phyloP scores from a whole-genome alignment of 2,113 vertebrate species.

The Leucopsar rothschildi region DNA sequence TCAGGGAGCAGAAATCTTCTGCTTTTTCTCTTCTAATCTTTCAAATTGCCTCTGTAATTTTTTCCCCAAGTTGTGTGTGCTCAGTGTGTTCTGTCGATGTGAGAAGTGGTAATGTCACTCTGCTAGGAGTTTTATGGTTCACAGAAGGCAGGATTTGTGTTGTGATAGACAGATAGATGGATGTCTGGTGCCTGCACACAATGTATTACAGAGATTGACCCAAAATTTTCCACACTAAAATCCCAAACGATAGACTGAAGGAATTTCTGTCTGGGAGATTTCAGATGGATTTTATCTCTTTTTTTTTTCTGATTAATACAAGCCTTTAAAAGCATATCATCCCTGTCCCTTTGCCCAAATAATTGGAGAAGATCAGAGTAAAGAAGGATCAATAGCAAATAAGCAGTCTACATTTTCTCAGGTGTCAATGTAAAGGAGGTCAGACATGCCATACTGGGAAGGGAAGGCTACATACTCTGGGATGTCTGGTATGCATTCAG shows the following conservation, averaged over 20 bases:
- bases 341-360: slow-evolving; percentile 2
- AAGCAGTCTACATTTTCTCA: neutral
- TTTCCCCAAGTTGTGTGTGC: neutral
- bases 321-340: neutral
- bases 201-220: slow-evolving; percentile 4
- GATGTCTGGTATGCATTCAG: neutral
- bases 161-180: slow-evolving; percentile 47
- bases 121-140: slow-evolving; percentile 46
- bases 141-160: slow-evolving; percentile 51
- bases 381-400: slow-evolving; percentile 8
- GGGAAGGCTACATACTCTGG: neutral
- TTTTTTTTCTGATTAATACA: slow-evolving; percentile 26
- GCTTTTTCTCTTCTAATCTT: slow-evolving; percentile 24
- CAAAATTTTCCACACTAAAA: slow-evolving; percentile 37
- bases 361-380: neutral
- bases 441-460: neutral
- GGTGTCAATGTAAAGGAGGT: neutral
- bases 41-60: slow-evolving; percentile 34
- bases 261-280: neutral
- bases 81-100: slow-evolving; percentile 28
- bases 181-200: slow-evolving; percentile 28
- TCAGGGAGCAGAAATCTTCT: slow-evolving; percentile 14
- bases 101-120: slow-evolving; percentile 43
- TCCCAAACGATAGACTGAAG: neutral
- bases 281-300: neutral